These are phyloP conservation scores for Clupea harengus DNA, from an alignment of 2,113 vertebrate genomes.

Conservation along the genomic window DNA sequence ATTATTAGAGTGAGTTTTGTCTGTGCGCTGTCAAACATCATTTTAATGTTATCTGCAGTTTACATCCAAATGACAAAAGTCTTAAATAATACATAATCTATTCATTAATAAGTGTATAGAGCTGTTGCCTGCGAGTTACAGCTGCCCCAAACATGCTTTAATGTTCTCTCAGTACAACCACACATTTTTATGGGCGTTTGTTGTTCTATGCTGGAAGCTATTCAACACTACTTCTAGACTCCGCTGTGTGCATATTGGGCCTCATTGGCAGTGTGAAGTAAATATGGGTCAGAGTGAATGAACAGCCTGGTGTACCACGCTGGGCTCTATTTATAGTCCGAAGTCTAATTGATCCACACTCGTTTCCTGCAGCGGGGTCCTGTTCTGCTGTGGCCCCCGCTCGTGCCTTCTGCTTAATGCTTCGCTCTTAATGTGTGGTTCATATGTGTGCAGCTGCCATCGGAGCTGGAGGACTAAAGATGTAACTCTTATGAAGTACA, in stretches of 20 bases:
- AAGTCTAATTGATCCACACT: slow-evolving; percentile 36
- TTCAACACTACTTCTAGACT: background rate
- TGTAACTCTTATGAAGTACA: background rate
- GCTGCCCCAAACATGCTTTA: too few relatives aligned
- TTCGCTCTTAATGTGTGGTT: background rate
- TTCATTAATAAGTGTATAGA: background rate
- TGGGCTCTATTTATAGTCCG: slow-evolving; percentile 38
- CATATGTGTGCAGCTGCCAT: background rate
- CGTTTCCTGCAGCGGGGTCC: slow-evolving; percentile 22
- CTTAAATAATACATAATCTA: background rate
- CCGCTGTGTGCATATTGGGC: background rate
- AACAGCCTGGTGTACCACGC: slow-evolving; percentile 16
- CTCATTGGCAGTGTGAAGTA: background rate
- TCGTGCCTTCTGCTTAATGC: background rate
- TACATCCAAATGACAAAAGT: background rate
- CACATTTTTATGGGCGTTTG: too few relatives aligned
- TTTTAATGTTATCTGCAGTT: background rate
- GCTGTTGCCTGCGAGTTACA: background rate
- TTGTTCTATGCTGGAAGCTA: background rate
- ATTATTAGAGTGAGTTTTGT: slow-evolving; percentile 89
- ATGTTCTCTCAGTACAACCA: too few relatives aligned
- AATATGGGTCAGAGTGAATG: slow-evolving; percentile 49
- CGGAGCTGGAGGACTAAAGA: background rate
- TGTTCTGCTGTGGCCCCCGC: background rate
- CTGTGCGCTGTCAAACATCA: background rate